Evolutionary conservation across 2,888 invertebrate species (phyloP).

Genomic region (Caenorhabditis virilis): DNA sequence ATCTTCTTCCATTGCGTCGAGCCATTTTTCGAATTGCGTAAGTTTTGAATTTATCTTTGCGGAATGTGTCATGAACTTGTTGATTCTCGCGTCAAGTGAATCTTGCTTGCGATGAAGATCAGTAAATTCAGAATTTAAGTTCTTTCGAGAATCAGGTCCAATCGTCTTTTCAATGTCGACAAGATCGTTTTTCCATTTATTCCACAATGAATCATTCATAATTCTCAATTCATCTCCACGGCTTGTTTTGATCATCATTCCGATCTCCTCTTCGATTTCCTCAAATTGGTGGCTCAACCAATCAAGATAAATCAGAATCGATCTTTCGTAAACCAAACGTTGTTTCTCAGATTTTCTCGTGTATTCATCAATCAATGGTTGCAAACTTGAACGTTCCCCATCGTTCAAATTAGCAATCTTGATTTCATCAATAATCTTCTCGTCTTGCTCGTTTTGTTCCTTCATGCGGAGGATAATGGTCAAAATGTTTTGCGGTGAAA

Average conservation of each 20-base stretch:
- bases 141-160: conserved; percentile 34
- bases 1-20: conserved; percentile 51
- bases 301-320: conserved; percentile 39
- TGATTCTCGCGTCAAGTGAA: conserved; percentile 49
- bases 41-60: conserved; percentile 50
- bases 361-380: conserved; percentile 29
- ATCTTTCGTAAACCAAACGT: conserved; percentile 23
- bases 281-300: conserved; percentile 42
- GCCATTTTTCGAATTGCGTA: conserved; percentile 59
- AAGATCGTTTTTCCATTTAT: conserved; percentile 49
- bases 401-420: conserved; percentile 34
- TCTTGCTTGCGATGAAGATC: conserved; percentile 47
- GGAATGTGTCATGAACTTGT: conserved; percentile 45
- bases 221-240: conserved; percentile 36
- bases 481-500: conserved; percentile 26
- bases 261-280: conserved; percentile 42
- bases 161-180: conserved; percentile 41
- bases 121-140: conserved; percentile 45
- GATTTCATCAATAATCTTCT: conserved; percentile 48
- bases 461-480: conserved; percentile 45
- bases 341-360: conserved; percentile 20
- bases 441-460: conserved; percentile 40
- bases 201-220: conserved; percentile 37
- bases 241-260: conserved; percentile 41
- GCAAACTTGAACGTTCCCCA: conserved; percentile 30